These are phyloP conservation scores for Pongo pygmaeus DNA, from an alignment of 2,113 vertebrate genomes.

Conservation along the genomic window DNA sequence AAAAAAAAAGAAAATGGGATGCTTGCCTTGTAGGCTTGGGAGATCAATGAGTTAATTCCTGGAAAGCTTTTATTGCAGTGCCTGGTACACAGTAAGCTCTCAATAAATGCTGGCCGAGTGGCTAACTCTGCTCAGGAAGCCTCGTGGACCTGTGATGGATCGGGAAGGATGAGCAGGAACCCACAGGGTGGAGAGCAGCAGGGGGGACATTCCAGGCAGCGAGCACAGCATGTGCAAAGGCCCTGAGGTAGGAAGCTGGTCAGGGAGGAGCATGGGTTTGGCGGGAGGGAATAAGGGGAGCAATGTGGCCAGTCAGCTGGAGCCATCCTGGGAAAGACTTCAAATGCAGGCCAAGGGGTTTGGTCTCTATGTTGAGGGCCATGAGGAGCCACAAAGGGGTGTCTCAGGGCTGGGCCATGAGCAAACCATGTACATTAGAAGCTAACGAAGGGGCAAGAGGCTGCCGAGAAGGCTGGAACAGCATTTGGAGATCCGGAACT, in stretches of 20 bases:
- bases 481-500: background rate
- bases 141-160: background rate
- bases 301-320: background rate
- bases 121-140: background rate
- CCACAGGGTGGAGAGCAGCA: background rate
- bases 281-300: accelerated
- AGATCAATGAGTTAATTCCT: background rate
- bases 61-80: background rate
- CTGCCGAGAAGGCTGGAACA: background rate
- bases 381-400: background rate
- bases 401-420: background rate
- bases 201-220: background rate
- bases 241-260: background rate
- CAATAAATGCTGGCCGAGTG: background rate
- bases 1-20: background rate
- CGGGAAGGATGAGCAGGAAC: background rate
- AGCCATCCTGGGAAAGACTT: background rate
- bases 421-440: background rate
- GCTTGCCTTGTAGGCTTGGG: background rate
- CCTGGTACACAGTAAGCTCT: background rate
- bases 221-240: background rate
- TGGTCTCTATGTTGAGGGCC: background rate
- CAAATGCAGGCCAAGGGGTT: background rate
- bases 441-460: background rate
- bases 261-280: background rate